A percentile compares a stretch with the other conserved stretches of the same genome.
These are phyloP conservation scores for Diachasmimorpha longicaudata DNA, from an alignment of 1,140 invertebrate genomes.

Conservation along the genomic window DNA sequence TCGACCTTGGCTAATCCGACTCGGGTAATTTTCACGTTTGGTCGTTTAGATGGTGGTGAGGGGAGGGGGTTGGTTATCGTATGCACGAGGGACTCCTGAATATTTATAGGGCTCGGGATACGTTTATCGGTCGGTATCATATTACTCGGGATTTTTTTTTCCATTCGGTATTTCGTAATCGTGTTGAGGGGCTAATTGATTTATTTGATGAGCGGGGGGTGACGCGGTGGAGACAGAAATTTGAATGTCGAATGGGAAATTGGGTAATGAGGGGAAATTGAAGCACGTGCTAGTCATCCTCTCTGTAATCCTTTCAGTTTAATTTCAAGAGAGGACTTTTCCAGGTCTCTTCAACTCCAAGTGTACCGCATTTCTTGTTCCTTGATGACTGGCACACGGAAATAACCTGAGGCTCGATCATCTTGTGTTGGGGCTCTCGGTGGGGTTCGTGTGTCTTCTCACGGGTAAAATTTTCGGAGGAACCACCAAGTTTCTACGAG, in stretches of 20 bases:
- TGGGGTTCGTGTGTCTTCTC: neutral
- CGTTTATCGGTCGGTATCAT: slow-evolving; percentile 19
- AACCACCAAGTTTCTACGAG: slow-evolving; percentile 17
- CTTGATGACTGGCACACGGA: slow-evolving; percentile 26
- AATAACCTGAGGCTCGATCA: slow-evolving; percentile 19
- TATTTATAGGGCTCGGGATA: slow-evolving; percentile 19
- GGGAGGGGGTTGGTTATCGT: neutral
- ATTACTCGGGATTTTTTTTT: too few relatives aligned
- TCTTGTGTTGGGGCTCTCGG: slow-evolving; percentile 2
- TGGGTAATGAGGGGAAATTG: neutral
- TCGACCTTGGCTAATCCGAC: slow-evolving; percentile 11
- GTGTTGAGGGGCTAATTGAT: too few relatives aligned
- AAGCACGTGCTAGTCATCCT: slow-evolving; percentile 1
- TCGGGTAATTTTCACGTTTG: slow-evolving; percentile 22
- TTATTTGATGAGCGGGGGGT: too few relatives aligned
- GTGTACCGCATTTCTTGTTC: slow-evolving; percentile 23
- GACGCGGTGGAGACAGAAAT: neutral
- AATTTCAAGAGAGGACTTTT: slow-evolving; percentile 24
- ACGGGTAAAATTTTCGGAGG: neutral
- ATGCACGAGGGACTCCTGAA: slow-evolving; percentile 12
- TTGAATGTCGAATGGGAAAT: neutral
- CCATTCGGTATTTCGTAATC: too few relatives aligned
- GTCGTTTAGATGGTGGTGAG: neutral
- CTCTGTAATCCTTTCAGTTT: slow-evolving; percentile 38
- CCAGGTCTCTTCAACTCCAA: slow-evolving; percentile 1